These are phyloP conservation scores for Drosophila equinoxialis DNA, from an alignment of 1,140 invertebrate genomes.

Conservation along the genomic window DNA sequence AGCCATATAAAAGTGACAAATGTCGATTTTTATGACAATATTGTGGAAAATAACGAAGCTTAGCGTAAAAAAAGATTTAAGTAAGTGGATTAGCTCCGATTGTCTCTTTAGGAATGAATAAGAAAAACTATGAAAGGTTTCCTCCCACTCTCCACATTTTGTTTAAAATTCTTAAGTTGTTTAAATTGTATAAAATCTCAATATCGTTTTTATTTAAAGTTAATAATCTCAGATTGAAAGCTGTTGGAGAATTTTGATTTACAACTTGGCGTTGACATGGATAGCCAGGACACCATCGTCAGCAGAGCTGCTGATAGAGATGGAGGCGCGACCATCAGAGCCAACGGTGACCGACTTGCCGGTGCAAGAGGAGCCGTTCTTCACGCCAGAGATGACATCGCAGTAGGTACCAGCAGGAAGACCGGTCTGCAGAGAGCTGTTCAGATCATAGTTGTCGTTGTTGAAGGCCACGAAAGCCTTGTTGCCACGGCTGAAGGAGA, in stretches of 20 bases:
- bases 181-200: constrained; percentile 42
- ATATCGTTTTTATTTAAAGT: constrained; percentile 20
- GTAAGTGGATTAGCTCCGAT: too few species aligned
- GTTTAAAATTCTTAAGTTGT: neutral
- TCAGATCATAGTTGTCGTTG: constrained; percentile 85
- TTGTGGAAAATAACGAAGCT: too few species aligned
- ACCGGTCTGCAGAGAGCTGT: constrained; percentile 86
- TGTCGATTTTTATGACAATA: too few species aligned
- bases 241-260: constrained; percentile 7
- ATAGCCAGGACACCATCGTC: constrained; percentile 91
- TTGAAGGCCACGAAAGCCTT: constrained; percentile 91
- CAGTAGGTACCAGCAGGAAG: constrained; percentile 92
- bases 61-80: too few species aligned
- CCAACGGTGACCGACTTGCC: constrained; percentile 88
- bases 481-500: constrained; percentile 89
- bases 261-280: constrained; percentile 85
- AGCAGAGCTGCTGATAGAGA: constrained; percentile 84
- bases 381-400: constrained; percentile 91
- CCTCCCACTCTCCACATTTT: too few species aligned
- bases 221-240: constrained; percentile 30
- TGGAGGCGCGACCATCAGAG: constrained; percentile 86
- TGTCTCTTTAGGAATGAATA: too few species aligned
- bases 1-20: too few species aligned
- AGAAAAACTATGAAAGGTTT: too few species aligned
- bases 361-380: constrained; percentile 86